These are phyloP conservation scores for Connochaetes taurinus DNA, from an alignment of 2,113 vertebrate species.

Conservation along the genomic window DNA sequence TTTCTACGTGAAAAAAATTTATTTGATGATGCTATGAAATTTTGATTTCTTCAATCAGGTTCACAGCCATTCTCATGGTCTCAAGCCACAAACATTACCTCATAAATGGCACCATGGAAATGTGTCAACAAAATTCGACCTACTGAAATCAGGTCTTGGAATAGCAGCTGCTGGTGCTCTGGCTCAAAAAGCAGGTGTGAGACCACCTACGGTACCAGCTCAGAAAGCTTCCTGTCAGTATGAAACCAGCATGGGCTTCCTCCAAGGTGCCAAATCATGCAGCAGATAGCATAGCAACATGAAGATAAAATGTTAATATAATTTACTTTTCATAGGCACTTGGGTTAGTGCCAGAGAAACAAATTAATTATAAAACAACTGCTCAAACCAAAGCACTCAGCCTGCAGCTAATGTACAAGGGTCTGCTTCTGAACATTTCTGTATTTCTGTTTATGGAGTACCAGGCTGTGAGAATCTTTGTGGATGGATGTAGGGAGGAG, in stretches of 20 bases:
- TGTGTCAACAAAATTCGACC: constrained; percentile 77
- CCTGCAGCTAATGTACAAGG: constrained; percentile 7
- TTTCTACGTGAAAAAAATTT: neutral
- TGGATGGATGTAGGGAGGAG: neutral
- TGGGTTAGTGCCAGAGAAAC: constrained; percentile 72
- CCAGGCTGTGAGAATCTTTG: neutral
- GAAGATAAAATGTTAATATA: constrained; percentile 69
- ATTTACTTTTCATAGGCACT: constrained; percentile 62
- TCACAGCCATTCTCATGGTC: constrained; percentile 47
- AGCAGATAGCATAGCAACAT: constrained; percentile 62
- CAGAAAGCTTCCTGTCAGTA: constrained; percentile 71
- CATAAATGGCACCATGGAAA: constrained; percentile 75
- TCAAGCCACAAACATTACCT: constrained; percentile 67
- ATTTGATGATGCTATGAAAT: constrained; percentile 52
- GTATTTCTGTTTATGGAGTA: constrained; percentile 13
- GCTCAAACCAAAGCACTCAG: constrained; percentile 41
- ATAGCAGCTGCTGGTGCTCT: constrained; percentile 82
- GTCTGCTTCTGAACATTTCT: neutral
- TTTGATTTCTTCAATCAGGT: constrained; percentile 70
- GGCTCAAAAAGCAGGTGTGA: constrained; percentile 78
- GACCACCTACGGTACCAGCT: constrained; percentile 78
- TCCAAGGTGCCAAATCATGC: constrained; percentile 58
- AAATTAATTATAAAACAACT: constrained; percentile 57
- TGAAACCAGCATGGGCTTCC: constrained; percentile 62
- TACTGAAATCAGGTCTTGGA: constrained; percentile 75